Base-by-base conservation (phyloP, 2,797 vertebrate species). In the Aplochiton taeniatus region DNA sequence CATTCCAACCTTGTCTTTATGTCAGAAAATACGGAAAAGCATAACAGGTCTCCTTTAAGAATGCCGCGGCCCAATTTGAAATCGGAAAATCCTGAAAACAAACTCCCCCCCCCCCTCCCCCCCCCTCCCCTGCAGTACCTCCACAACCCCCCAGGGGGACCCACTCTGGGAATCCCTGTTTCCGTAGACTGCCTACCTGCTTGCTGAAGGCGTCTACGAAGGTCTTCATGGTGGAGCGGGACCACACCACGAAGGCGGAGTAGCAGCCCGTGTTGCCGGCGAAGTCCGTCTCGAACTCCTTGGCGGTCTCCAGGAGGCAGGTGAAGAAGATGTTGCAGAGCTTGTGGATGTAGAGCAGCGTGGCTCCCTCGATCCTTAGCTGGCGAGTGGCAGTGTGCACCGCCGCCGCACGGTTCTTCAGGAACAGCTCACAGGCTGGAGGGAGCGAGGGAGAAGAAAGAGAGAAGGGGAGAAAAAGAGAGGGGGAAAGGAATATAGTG, bases 311-410 rank as follows among this genome's bases (percentile, higher is more conserved):
- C n/a, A 98, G 90, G 17, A 99, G 70, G 83, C 96, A 95, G 65
- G 96, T 99, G 82, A 99, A 99, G 90, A 99, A 99, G 78, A 98
- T 96, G 4, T 98, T 98, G 84, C 98, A 99, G 60, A 99, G 94
- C 70, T 99, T 99, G 87, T 98, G 96, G 81, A 99, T 96, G 87
- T 99, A 99, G 31, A 99, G 95, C 75, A 98, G 85, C 0, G 98
- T 99, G 75, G 98, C 96, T 0, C 98, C 98, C 52, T 99, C 98
- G 0, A 99, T 99, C 65, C 98, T 95, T 2, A 99, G 93, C 91
- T 99, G 98, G 0, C 98, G 91, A 60, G 98, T 96, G 69, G 97
- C 97, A 0, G 96, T 98, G 49, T 95, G 97, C 47, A 99, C 97
- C 0, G 98, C 98, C 0, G 93, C 94, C 0, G 95, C 97, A 0